phyloP scores from a whole-genome alignment of 2,113 vertebrate species.

The Gopherus evgoodei region DNA sequence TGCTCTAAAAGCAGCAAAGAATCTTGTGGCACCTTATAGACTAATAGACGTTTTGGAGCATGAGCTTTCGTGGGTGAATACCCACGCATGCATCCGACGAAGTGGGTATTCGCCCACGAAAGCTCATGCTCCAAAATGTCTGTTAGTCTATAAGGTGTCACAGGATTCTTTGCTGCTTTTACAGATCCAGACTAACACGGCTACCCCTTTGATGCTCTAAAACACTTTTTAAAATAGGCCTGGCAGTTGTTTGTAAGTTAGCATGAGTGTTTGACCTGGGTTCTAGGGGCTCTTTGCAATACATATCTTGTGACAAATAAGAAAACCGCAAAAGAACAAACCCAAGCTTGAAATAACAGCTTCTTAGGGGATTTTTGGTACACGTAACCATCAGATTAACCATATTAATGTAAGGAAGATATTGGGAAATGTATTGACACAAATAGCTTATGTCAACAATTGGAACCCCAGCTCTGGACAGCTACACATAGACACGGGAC shows the following conservation, averaged over 20 bases:
- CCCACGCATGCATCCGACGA: no score
- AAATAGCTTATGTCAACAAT: not conserved
- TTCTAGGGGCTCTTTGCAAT: not conserved
- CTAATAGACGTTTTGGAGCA: no score
- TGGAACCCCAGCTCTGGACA: not conserved
- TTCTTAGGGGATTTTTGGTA: not conserved
- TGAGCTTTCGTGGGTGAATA: no score
- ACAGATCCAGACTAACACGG: no score
- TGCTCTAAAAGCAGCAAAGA: not conserved
- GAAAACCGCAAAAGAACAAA: not conserved
- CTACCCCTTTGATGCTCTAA: not conserved
- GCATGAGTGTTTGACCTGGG: not conserved
- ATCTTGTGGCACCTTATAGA: no score
- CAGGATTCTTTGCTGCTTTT: no score
- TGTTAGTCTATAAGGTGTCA: no score
- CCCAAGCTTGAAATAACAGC: not conserved
- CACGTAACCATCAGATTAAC: not conserved
- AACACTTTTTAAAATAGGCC: not conserved
- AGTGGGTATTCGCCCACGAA: no score
- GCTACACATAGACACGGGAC: not conserved
- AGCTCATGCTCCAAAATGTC: no score
- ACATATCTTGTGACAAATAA: not conserved
- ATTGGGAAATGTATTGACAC: not conserved
- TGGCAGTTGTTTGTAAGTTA: not conserved
- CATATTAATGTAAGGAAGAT: not conserved